Evolutionary conservation across 2,113 vertebrate species (phyloP).

Genomic region (Gymnocephalus cernua): DNA sequence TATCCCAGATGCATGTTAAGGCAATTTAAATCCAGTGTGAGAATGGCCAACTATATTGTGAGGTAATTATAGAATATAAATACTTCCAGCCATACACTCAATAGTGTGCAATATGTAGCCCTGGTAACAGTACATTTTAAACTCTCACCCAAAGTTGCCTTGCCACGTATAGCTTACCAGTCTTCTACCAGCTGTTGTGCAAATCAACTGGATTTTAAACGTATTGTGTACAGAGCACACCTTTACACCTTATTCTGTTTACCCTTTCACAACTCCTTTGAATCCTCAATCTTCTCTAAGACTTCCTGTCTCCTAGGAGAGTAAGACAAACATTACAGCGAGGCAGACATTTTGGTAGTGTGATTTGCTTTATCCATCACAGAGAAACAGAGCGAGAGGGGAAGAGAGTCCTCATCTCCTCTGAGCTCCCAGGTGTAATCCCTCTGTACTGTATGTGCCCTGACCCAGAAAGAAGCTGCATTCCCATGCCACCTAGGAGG

Average conservation of each 20-base stretch:
- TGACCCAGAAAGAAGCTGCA: constrained; percentile 83
- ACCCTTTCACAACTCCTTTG: constrained; percentile 40
- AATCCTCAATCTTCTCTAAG: constrained; percentile 63
- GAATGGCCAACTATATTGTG: background rate
- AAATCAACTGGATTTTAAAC: constrained; percentile 47
- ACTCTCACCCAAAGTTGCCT: background rate
- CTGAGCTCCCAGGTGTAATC: constrained; percentile 83
- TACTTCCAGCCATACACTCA: background rate
- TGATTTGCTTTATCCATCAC: constrained; percentile 75
- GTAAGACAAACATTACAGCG: constrained; percentile 52
- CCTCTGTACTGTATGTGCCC: constrained; percentile 77
- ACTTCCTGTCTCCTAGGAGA: constrained; percentile 62
- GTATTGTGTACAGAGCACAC: constrained; percentile 37
- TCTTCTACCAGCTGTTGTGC: constrained; percentile 29
- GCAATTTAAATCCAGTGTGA: background rate
- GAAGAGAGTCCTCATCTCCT: constrained; percentile 76
- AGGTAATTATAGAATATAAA: background rate
- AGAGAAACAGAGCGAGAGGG: constrained; percentile 48
- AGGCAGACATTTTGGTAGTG: constrained; percentile 54
- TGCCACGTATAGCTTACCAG: background rate
- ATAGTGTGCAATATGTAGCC: background rate
- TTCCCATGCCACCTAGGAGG: constrained; percentile 77
- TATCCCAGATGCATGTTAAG: background rate
- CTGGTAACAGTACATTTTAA: background rate
- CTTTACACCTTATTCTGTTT: constrained; percentile 61